A percentile compares a stretch with the other conserved stretches of the same genome.
phyloP scores from a whole-genome alignment of 2,888 invertebrate genomes.

The Diloba caeruleocephala region DNA sequence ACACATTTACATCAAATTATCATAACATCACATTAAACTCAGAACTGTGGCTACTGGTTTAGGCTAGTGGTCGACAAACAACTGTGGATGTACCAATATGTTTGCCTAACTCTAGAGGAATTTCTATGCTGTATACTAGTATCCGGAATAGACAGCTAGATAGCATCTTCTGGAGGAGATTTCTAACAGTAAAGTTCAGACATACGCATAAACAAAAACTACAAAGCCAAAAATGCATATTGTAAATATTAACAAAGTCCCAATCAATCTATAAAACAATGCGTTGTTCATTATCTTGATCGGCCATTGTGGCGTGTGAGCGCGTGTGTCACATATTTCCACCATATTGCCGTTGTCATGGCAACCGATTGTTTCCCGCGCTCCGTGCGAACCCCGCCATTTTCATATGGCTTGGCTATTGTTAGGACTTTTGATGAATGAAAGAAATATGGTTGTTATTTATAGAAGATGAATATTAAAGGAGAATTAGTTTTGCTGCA shows the following conservation, averaged over 20 bases:
- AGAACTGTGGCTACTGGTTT: too few relatives aligned
- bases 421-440: constrained; percentile 53
- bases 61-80: too few relatives aligned
- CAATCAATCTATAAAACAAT: constrained; percentile 52
- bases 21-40: too few relatives aligned
- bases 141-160: too few relatives aligned
- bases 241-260: constrained; percentile 37
- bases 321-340: constrained; percentile 58
- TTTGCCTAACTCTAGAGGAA: too few relatives aligned
- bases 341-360: constrained; percentile 67
- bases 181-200: too few relatives aligned
- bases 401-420: constrained; percentile 49
- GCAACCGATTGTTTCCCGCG: constrained; percentile 63
- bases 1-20: too few relatives aligned
- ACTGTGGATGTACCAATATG: too few relatives aligned
- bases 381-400: constrained; percentile 59
- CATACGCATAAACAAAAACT: background rate
- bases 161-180: too few relatives aligned
- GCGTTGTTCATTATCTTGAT: constrained; percentile 44
- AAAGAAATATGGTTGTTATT: constrained; percentile 37
- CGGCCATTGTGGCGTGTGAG: constrained; percentile 56
- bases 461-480: constrained; percentile 16
- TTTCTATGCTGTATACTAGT: too few relatives aligned
- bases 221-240: constrained; percentile 13
- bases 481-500: constrained; percentile 2